Conservation (phyloP, 2,113 vertebrate species). For the Anolis sagrei region DNA sequence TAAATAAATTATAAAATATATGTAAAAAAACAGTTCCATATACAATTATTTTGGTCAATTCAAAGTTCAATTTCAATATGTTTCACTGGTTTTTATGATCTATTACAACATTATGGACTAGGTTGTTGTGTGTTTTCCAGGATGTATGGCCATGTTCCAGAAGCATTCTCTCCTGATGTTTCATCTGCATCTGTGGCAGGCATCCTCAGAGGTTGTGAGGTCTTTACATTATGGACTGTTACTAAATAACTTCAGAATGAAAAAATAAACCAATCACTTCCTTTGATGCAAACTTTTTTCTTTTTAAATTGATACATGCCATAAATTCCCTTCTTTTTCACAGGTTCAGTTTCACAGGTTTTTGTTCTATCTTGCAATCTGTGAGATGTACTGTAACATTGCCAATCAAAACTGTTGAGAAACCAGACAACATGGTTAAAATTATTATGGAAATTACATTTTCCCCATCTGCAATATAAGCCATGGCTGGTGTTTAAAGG, state of each 20-base stretch:
- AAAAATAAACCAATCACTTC: neutral
- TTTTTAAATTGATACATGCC: neutral
- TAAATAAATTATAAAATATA: too few species aligned
- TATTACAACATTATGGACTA: neutral
- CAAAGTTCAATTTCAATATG: too few species aligned
- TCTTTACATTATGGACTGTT: neutral
- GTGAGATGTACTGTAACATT: conserved; percentile 28
- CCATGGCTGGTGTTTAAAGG: neutral
- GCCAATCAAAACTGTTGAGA: conserved; percentile 49
- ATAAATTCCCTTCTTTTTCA: conserved; percentile 42
- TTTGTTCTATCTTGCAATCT: neutral
- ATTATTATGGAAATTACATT: conserved; percentile 17
- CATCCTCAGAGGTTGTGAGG: too few species aligned
- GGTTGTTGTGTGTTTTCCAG: too few species aligned
- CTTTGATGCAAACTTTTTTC: neutral
- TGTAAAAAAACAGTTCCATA: too few species aligned
- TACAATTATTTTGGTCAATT: too few species aligned
- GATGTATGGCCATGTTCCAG: too few species aligned
- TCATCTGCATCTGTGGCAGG: too few species aligned
- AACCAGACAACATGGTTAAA: neutral
- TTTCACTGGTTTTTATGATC: too few species aligned
- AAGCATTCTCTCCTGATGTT: too few species aligned
- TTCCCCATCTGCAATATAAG: neutral
- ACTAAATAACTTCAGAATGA: neutral
- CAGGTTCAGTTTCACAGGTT: conserved; percentile 55